phyloP scores from a whole-genome alignment of 2,888 invertebrate species.

The Coelopa pilipes region DNA sequence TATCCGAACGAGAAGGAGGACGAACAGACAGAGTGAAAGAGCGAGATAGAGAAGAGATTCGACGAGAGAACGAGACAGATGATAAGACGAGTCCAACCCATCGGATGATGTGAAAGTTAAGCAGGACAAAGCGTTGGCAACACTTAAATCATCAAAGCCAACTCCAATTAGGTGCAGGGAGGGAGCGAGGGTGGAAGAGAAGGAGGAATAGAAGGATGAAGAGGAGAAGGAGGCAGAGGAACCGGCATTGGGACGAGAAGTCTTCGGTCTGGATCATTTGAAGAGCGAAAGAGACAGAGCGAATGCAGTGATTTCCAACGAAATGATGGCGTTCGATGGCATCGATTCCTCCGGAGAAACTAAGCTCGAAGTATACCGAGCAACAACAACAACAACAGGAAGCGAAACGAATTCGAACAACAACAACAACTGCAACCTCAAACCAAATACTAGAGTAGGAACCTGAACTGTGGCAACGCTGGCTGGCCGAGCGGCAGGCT shows the following conservation, averaged over 20 bases:
- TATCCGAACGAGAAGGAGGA: not conserved
- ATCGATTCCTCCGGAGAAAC: not conserved
- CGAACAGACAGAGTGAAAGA: not conserved
- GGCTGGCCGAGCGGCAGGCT: too few relatives aligned
- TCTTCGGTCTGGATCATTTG: too few relatives aligned
- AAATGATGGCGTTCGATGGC: not conserved
- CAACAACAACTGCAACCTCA: not conserved
- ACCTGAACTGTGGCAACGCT: not conserved
- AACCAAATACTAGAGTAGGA: slow-evolving; percentile 4
- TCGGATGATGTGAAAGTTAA: not conserved
- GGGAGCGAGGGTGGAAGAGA: not conserved
- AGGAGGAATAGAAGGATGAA: not conserved
- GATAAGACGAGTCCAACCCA: too few relatives aligned
- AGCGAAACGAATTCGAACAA: not conserved
- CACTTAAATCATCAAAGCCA: slow-evolving; percentile 1
- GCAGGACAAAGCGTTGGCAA: slow-evolving; percentile 10
- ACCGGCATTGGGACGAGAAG: too few relatives aligned
- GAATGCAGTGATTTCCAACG: not conserved
- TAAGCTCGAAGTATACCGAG: not conserved
- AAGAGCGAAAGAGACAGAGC: not conserved
- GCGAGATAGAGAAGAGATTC: not conserved
- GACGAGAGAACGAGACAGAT: not conserved
- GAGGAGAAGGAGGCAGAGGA: not conserved
- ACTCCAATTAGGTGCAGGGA: not conserved
- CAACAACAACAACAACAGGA: not conserved